Conservation (phyloP, 2,888 invertebrate genomes). For the Tetragonula carbonaria region DNA sequence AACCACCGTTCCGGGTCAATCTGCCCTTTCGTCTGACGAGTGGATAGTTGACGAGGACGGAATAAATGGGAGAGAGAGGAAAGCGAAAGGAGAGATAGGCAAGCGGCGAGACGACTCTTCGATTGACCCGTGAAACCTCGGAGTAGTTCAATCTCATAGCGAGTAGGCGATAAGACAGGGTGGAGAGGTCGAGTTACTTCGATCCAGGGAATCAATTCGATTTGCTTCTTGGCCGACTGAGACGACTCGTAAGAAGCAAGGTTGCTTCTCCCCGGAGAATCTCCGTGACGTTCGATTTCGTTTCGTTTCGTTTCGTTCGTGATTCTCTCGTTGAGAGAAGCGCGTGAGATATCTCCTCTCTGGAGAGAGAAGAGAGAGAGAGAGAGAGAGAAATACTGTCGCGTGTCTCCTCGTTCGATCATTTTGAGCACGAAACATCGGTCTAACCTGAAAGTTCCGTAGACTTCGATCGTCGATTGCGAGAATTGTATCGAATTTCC, state of each 20-base stretch:
- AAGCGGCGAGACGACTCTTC: constrained; percentile 50
- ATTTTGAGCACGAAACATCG: too few species aligned
- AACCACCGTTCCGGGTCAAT: neutral
- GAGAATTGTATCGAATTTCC: neutral
- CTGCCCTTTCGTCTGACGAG: neutral
- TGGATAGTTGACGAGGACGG: constrained; percentile 6
- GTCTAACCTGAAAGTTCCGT: neutral
- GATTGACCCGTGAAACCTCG: constrained; percentile 68
- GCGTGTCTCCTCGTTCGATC: too few species aligned
- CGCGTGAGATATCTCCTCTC: too few species aligned
- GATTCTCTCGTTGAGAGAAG: neutral
- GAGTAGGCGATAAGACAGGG: constrained; percentile 56
- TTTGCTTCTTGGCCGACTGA: constrained; percentile 30
- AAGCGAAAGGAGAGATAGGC: constrained; percentile 33
- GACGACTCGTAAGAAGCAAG: constrained; percentile 32
- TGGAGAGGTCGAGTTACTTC: constrained; percentile 60
- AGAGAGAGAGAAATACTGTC: neutral
- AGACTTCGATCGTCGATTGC: neutral
- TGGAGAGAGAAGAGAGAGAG: neutral
- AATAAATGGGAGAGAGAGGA: constrained; percentile 28
- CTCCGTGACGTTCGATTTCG: neutral
- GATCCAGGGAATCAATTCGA: constrained; percentile 59
- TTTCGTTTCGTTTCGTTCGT: neutral
- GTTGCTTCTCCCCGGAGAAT: neutral
- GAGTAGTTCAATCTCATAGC: constrained; percentile 65